These are phyloP conservation scores for Malurus alboscapulatus DNA, from an alignment of 2,113 vertebrate genomes.

Conservation along the genomic window DNA sequence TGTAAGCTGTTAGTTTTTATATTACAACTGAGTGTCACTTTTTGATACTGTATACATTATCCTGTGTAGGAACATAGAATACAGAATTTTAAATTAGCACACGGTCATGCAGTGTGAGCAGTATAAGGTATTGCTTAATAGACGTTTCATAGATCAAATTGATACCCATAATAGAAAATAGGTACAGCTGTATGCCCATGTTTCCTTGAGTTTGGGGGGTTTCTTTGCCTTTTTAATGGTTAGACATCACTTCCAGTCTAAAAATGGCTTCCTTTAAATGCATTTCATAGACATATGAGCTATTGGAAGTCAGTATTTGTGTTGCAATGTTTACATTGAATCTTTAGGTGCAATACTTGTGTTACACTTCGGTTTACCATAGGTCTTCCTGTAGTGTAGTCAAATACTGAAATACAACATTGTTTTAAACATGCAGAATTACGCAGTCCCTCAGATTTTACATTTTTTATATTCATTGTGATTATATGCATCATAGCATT, in stretches of 20 bases:
- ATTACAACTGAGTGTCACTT: not conserved
- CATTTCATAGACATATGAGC: accelerated
- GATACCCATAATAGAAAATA: not conserved
- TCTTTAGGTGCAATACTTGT: not conserved
- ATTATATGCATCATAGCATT: not conserved
- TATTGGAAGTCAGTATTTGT: not conserved
- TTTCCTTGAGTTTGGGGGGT: not conserved
- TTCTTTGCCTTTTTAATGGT: not conserved
- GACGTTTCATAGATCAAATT: not conserved
- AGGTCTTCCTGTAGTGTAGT: not conserved
- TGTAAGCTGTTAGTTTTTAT: not conserved
- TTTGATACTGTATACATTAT: not conserved
- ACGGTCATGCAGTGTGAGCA: not conserved
- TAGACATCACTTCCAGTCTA: not conserved
- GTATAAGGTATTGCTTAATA: not conserved
- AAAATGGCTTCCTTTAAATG: not conserved
- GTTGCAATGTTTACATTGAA: not conserved
- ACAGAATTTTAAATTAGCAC: not conserved
- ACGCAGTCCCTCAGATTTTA: not conserved
- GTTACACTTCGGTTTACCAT: not conserved
- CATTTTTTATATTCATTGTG: too few species aligned
- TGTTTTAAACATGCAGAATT: not conserved
- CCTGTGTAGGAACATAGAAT: not conserved
- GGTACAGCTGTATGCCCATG: not conserved
- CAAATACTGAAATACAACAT: not conserved